Conservation (phyloP, 2,888 invertebrate species). For the Drosophila kanekoi region DNA sequence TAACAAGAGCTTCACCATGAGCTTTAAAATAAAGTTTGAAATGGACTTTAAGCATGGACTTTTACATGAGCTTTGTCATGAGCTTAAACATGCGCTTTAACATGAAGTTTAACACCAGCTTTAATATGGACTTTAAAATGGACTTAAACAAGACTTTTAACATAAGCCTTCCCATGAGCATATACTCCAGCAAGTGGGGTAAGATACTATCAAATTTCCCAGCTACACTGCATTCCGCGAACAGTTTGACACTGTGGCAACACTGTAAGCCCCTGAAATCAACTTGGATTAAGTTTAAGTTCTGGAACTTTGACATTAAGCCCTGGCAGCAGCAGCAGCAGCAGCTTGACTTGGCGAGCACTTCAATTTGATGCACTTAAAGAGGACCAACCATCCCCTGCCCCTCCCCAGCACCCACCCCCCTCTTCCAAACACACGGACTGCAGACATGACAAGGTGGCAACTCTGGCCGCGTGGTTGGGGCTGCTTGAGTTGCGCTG, state of each 20-base stretch:
- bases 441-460: slow-evolving; percentile 20
- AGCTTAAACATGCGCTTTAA: background rate
- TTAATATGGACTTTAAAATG: too few species aligned
- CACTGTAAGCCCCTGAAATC: slow-evolving; percentile 9
- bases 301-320: slow-evolving; percentile 3
- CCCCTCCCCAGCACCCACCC: background rate
- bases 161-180: background rate
- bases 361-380: slow-evolving; percentile 16
- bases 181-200: too few species aligned
- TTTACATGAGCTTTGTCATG: background rate
- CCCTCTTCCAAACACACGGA: background rate
- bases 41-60: background rate
- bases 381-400: background rate
- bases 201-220: too few species aligned
- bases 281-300: slow-evolving; percentile 1
- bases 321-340: too few species aligned
- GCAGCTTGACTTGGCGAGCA: slow-evolving; percentile 1
- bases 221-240: background rate
- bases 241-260: slow-evolving; percentile 16
- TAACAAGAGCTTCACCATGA: background rate
- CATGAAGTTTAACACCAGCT: too few species aligned
- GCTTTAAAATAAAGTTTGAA: background rate
- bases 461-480: slow-evolving; percentile 16
- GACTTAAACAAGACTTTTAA: background rate
- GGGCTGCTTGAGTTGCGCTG: slow-evolving; percentile 15